Percentiles rank a stretch among this genome's conserved stretches.
phyloP scores from a whole-genome alignment of 2,888 invertebrate genomes.

The Tenthredo amoena region DNA sequence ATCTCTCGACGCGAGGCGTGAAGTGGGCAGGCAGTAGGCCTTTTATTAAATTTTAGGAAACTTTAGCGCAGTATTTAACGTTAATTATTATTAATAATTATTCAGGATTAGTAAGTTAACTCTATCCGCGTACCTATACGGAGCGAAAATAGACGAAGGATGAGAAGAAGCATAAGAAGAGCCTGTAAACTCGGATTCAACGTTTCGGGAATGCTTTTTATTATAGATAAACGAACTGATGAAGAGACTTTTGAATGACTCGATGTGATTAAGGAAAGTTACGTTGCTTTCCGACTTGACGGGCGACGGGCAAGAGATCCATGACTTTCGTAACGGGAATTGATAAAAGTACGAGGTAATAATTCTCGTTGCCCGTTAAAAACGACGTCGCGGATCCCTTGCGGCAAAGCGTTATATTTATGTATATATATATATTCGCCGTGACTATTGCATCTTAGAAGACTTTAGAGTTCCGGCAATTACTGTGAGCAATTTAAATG shows the following conservation, averaged over 20 bases:
- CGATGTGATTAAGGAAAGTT: slow-evolving; percentile 65
- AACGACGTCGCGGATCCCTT: slow-evolving; percentile 60
- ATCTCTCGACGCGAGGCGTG: slow-evolving; percentile 24
- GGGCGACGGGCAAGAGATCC: slow-evolving; percentile 68
- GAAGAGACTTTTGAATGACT: slow-evolving; percentile 45
- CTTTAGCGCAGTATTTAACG: slow-evolving; percentile 49
- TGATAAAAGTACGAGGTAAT: slow-evolving; percentile 11
- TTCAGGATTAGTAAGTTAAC: slow-evolving; percentile 48
- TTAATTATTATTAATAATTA: slow-evolving; percentile 37
- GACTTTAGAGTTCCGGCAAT: slow-evolving; percentile 24
- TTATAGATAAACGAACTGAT: slow-evolving; percentile 32
- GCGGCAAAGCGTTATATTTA: slow-evolving; percentile 27
- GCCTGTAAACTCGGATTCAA: slow-evolving; percentile 76
- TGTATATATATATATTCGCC: slow-evolving; percentile 22
- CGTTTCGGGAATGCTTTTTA: slow-evolving; percentile 64
- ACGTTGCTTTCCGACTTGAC: slow-evolving; percentile 76
- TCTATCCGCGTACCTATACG: slow-evolving; percentile 9
- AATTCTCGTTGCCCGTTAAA: neutral
- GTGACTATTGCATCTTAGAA: slow-evolving; percentile 43
- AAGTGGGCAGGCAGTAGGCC: slow-evolving; percentile 47
- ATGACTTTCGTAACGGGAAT: slow-evolving; percentile 59
- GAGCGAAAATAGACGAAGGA: slow-evolving; percentile 42
- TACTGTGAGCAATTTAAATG: slow-evolving; percentile 14
- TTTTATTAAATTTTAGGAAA: slow-evolving; percentile 41
- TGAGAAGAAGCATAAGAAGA: slow-evolving; percentile 51